Percentiles rank a stretch among this genome's conserved stretches.
phyloP scores from a whole-genome alignment of 2,797 vertebrate genomes.

The Centropyge bicolor region DNA sequence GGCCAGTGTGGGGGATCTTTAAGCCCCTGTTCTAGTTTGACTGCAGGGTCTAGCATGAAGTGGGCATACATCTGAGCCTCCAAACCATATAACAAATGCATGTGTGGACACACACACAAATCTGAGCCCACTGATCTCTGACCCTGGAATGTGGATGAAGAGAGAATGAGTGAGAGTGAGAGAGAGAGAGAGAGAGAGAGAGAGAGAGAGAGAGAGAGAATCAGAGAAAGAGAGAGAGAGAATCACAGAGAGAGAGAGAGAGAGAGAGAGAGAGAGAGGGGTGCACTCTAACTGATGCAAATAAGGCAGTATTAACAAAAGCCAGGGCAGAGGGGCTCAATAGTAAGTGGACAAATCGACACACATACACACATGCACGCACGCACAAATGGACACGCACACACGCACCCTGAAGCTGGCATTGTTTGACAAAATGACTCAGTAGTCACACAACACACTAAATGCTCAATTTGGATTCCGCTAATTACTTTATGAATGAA shows the following conservation, averaged over 20 bases:
- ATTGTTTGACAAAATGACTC: conserved; percentile 29
- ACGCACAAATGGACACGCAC: background rate
- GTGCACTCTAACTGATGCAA: conserved; percentile 76
- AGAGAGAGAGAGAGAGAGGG: conserved; percentile 40
- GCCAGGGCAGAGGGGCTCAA: conserved; percentile 46
- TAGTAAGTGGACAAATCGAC: conserved; percentile 9
- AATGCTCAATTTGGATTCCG: conserved; percentile 24
- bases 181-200: conserved; percentile 32
- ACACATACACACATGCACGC: background rate
- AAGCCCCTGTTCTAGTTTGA: conserved; percentile 79
- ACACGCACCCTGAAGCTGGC: background rate
- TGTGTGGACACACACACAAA: conserved; percentile 58
- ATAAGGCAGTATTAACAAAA: conserved; percentile 78
- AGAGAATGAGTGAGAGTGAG: conserved; percentile 28
- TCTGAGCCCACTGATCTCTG: conserved; percentile 78
- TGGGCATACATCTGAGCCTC: conserved; percentile 82
- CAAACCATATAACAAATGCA: conserved; percentile 70
- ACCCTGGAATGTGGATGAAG: conserved; percentile 68
- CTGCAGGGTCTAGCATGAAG: conserved; percentile 83
- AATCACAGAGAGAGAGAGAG: conserved; percentile 21
- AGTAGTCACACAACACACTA: conserved; percentile 15
- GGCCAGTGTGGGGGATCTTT: conserved; percentile 74
- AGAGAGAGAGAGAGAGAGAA: conserved; percentile 21
- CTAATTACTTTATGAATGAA: conserved; percentile 30
- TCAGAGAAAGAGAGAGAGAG: conserved; percentile 44